phyloP scores from a whole-genome alignment of 2,888 invertebrate species.

The Pediacus dermestoides region DNA sequence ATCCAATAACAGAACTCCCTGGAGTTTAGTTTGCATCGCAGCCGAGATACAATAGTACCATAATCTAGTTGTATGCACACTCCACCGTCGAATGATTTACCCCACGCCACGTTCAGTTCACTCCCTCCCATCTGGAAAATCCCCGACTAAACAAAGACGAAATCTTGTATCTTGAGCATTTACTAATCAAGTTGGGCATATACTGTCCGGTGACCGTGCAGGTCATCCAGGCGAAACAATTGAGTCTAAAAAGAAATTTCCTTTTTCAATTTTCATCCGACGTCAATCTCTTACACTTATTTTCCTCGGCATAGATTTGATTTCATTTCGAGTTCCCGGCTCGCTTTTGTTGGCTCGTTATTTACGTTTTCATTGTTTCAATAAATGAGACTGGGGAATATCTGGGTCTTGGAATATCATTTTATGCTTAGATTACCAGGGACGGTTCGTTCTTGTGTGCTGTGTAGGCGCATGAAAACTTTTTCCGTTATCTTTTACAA shows the following conservation, averaged over 20 bases:
- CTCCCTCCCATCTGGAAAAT: neutral
- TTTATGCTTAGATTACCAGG: too few species aligned
- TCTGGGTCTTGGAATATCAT: constrained; percentile 26
- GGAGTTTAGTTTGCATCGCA: constrained; percentile 41
- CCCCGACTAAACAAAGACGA: constrained; percentile 13
- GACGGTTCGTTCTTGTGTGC: too few species aligned
- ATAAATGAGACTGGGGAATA: constrained; percentile 47
- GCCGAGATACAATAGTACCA: constrained; percentile 39
- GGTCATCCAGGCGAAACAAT: constrained; percentile 49
- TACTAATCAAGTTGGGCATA: constrained; percentile 22
- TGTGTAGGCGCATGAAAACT: too few species aligned
- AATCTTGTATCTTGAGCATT: constrained; percentile 3
- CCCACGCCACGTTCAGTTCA: constrained; percentile 15
- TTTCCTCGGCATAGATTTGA: constrained; percentile 51
- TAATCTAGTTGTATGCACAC: constrained; percentile 41
- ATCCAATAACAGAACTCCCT: constrained; percentile 40
- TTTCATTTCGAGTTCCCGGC: constrained; percentile 45
- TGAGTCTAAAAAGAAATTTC: constrained; percentile 53
- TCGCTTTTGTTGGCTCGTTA: constrained; percentile 44
- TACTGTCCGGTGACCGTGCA: constrained; percentile 39
- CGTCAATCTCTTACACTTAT: constrained; percentile 52
- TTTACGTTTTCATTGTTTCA: constrained; percentile 48
- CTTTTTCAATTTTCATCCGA: constrained; percentile 53
- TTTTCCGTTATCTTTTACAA: too few species aligned
- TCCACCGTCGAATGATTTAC: constrained; percentile 21